These are phyloP conservation scores for Hartigia nigra DNA, from an alignment of 2,888 invertebrate species.

Conservation along the genomic window DNA sequence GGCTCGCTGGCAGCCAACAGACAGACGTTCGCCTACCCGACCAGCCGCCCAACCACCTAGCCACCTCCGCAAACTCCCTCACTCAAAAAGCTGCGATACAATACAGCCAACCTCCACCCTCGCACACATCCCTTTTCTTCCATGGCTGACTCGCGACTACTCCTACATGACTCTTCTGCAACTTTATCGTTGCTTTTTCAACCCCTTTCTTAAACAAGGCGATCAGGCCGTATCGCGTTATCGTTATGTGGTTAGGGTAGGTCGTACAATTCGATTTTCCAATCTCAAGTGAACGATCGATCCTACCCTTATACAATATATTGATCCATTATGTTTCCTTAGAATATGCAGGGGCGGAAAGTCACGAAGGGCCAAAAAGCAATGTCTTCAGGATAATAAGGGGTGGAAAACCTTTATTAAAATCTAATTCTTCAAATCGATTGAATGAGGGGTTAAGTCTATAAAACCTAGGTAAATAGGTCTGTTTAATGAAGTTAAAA, in stretches of 20 bases:
- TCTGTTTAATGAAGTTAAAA: neutral
- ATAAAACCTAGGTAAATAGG: neutral
- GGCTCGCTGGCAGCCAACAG: constrained; percentile 67
- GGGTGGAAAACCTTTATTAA: neutral
- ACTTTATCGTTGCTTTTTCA: constrained; percentile 41
- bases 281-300: neutral
- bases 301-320: neutral
- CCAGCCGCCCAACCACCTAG: constrained; percentile 39
- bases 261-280: neutral
- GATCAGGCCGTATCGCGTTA: neutral
- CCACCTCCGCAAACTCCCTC: constrained; percentile 24
- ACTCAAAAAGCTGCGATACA: constrained; percentile 53
- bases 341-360: neutral
- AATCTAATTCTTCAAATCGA: neutral
- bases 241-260: neutral
- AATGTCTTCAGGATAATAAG: neutral
- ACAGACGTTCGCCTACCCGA: constrained; percentile 63
- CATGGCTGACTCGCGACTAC: constrained; percentile 22
- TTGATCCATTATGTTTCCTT: neutral
- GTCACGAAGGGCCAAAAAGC: neutral
- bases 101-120: constrained; percentile 39
- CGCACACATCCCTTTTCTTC: constrained; percentile 36
- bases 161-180: constrained; percentile 33
- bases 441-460: neutral
- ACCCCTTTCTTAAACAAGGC: constrained; percentile 34